phyloP scores from a whole-genome alignment of 2,113 vertebrate genomes.

The Dicentrarchus labrax region DNA sequence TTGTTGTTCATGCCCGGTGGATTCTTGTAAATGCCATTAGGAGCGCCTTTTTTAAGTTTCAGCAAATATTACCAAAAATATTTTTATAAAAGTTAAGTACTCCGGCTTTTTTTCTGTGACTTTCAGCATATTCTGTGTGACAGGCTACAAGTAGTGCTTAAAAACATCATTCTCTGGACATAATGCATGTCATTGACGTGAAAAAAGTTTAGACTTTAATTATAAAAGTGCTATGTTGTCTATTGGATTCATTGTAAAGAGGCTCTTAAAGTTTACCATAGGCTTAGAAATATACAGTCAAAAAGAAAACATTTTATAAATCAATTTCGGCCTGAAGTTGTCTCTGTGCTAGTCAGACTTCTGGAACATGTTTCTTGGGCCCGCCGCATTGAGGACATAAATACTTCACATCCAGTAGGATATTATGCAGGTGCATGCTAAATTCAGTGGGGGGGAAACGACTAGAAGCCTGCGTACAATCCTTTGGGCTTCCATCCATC shows the following conservation, averaged over 20 bases:
- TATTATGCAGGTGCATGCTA: slow-evolving; percentile 25
- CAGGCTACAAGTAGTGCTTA: too few species aligned
- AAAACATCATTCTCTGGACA: not conserved
- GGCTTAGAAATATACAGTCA: not conserved
- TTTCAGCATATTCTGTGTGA: not conserved
- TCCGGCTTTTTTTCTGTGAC: not conserved
- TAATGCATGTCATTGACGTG: not conserved
- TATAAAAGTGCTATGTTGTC: not conserved
- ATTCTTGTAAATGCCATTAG: too few species aligned
- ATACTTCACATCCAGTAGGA: slow-evolving; percentile 18
- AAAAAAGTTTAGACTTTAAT: not conserved
- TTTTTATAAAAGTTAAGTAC: too few species aligned
- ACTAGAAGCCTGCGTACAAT: slow-evolving; percentile 4
- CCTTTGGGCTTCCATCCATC: slow-evolving; percentile 32
- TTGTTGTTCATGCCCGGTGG: too few species aligned
- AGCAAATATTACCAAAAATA: too few species aligned
- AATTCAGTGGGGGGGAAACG: not conserved
- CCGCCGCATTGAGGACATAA: slow-evolving; percentile 27
- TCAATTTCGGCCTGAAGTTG: slow-evolving; percentile 2
- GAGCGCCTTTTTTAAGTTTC: too few species aligned
- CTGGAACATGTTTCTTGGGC: not conserved
- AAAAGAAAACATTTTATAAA: not conserved
- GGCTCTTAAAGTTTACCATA: not conserved
- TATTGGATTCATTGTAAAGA: not conserved
- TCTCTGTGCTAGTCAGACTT: slow-evolving; percentile 4